Conservation (phyloP, 2,797 vertebrate genomes). For the Arrhamphus sclerolepis region DNA sequence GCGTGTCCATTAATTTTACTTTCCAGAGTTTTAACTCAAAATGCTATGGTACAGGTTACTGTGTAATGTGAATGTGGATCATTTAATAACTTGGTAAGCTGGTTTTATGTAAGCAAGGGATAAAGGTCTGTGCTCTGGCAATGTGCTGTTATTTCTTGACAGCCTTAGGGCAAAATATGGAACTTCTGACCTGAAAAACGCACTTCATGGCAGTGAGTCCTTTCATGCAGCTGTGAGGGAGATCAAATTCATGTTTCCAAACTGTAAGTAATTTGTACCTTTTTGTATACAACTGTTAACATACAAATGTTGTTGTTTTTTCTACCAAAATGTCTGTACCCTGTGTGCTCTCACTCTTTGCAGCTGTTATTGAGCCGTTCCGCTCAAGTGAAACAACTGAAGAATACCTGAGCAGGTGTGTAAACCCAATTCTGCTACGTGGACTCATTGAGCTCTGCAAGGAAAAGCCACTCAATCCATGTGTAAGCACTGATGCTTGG, state of each 20-base stretch:
- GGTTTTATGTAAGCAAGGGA: too few relatives aligned
- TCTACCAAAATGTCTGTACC: not conserved
- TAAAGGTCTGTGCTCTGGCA: slow-evolving; percentile 10
- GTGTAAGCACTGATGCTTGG: slow-evolving; percentile 77
- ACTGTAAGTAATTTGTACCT: slow-evolving; percentile 78
- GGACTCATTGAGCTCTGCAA: slow-evolving; percentile 94
- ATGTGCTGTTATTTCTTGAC: slow-evolving; percentile 3
- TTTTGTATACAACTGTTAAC: not conserved
- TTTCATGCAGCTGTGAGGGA: slow-evolving; percentile 87
- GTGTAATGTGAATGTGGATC: too few relatives aligned
- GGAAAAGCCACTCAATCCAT: slow-evolving; percentile 88
- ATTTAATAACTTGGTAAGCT: too few relatives aligned
- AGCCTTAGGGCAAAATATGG: slow-evolving; percentile 94
- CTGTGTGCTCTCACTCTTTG: slow-evolving; percentile 33
- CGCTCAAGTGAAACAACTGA: slow-evolving; percentile 80
- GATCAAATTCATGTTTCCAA: slow-evolving; percentile 93
- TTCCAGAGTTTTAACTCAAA: too few relatives aligned
- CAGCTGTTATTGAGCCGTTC: slow-evolving; percentile 87
- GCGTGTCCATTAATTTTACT: too few relatives aligned
- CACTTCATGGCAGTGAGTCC: slow-evolving; percentile 89
- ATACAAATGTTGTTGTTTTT: not conserved
- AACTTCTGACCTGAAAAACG: slow-evolving; percentile 90
- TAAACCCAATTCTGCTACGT: slow-evolving; percentile 86
- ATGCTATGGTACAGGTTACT: too few relatives aligned
- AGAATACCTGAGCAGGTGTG: slow-evolving; percentile 86